Percentiles rank a stretch among this genome's conserved stretches.
phyloP scores from a whole-genome alignment of 2,113 vertebrate species.

The Corythaixoides concolor region DNA sequence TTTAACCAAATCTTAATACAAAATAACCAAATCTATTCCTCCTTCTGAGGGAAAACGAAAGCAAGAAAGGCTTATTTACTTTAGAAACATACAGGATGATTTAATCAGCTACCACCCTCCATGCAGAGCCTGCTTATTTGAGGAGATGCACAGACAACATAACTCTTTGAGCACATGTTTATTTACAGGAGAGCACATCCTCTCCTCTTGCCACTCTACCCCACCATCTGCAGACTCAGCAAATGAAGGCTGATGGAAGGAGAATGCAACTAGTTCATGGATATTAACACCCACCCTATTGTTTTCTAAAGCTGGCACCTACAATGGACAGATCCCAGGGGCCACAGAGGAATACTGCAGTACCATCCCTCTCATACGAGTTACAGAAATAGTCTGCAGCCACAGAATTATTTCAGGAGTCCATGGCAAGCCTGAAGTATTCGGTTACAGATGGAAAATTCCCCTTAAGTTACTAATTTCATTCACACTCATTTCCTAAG shows the following conservation, averaged over 20 bases:
- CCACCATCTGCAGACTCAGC: background rate
- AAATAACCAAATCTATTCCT: conserved; percentile 4
- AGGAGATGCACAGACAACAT: background rate
- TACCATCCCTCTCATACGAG: background rate
- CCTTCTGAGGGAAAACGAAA: background rate
- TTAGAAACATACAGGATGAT: background rate
- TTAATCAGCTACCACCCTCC: background rate
- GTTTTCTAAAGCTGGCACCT: conserved; percentile 34
- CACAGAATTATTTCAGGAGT: conserved; percentile 38
- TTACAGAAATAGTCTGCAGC: conserved; percentile 48
- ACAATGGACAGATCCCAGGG: conserved; percentile 37
- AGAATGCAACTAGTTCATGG: background rate
- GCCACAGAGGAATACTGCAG: background rate
- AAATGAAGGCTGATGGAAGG: background rate
- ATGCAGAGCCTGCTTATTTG: background rate
- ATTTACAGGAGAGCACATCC: background rate
- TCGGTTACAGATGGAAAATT: conserved; percentile 22
- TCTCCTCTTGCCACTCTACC: background rate
- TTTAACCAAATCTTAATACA: background rate
- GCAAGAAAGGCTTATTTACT: background rate
- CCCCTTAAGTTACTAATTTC: conserved; percentile 20
- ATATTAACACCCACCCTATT: background rate
- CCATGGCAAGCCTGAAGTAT: conserved; percentile 31
- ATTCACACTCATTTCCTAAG: conserved; percentile 13
- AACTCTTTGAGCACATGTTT: background rate